phyloP scores from a whole-genome alignment of 2,797 vertebrate genomes.

The Merluccius polli region DNA sequence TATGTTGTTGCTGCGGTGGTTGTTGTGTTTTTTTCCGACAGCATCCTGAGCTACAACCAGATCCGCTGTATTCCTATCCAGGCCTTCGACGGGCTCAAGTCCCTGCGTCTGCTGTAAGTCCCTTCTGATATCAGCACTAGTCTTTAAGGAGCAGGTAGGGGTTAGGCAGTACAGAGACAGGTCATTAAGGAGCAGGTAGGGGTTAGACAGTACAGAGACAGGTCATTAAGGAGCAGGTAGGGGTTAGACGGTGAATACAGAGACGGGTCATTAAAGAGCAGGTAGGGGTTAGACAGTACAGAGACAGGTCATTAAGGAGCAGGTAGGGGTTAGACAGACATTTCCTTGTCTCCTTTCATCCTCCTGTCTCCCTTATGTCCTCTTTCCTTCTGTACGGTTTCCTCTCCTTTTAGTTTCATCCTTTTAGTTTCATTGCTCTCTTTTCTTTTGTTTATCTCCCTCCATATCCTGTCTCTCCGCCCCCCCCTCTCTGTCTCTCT shows the following conservation, averaged over 20 bases:
- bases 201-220: neutral
- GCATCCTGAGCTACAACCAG: constrained; percentile 96
- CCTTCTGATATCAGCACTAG: constrained; percentile 27
- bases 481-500: constrained; percentile 30
- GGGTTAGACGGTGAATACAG: neutral
- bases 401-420: neutral
- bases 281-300: constrained; percentile 7
- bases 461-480: constrained; percentile 27
- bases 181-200: neutral
- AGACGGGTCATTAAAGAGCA: neutral
- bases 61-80: constrained; percentile 92
- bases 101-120: constrained; percentile 94
- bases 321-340: neutral
- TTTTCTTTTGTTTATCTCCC: constrained; percentile 23
- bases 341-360: constrained; percentile 15
- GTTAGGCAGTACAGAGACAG: neutral
- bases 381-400: neutral
- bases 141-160: neutral
- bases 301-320: neutral
- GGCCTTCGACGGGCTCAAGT: constrained; percentile 87
- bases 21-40: constrained; percentile 56
- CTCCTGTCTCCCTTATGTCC: neutral
- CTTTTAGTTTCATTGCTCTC: no score
- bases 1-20: neutral
- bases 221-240: neutral